Base-by-base conservation (phyloP, 2,797 vertebrate species). In the Chanos chanos region DNA sequence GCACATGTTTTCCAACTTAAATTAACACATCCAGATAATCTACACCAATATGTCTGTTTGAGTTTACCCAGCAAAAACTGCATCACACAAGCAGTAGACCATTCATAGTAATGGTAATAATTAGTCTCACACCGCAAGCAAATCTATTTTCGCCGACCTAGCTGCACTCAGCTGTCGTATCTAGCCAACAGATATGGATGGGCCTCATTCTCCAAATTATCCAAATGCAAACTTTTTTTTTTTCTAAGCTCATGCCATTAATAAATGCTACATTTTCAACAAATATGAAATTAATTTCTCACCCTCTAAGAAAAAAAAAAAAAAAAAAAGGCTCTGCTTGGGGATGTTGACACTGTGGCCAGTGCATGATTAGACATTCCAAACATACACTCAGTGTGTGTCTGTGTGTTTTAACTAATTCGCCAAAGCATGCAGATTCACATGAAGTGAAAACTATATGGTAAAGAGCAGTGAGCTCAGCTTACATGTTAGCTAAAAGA, bases 81-180 rank as follows among this genome's bases (percentile, higher is more conserved):
- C n/a, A n/a, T n/a, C n/a, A n/a, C n/a, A n/a, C n/a, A n/a, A n/a
- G n/a, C n/a, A n/a, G n/a, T n/a, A n/a, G n/a, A n/a, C n/a, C n/a
- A n/a, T n/a, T n/a, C n/a, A n/a, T n/a, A n/a, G n/a, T n/a, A n/a
- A 74, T 78, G 47, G 65, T 79, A 68, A 77, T 85, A 85, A 81
- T 87, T 82, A 85, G 82, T 76, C 81, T 63, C 43, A 69, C 50
- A 64, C 71, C 77, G 74, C 82, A 61, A 84, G 68, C n/a, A 72
- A 81, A 91, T 88, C 85, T 79, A 85, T 89, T 88, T 89, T 77
- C 73, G 73, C 74, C 50, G 59, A 78, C 56, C 86, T 79, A 86
- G 82, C 77, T 80, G 79, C 79, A 85, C 77, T 76, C 76, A 76
- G 71, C 67, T 87, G 66, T 81, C 85, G 84, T 58, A 43, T 77